These are phyloP conservation scores for Paedocypris sp. DNA, from an alignment of 2,113 vertebrate genomes.

Conservation along the genomic window DNA sequence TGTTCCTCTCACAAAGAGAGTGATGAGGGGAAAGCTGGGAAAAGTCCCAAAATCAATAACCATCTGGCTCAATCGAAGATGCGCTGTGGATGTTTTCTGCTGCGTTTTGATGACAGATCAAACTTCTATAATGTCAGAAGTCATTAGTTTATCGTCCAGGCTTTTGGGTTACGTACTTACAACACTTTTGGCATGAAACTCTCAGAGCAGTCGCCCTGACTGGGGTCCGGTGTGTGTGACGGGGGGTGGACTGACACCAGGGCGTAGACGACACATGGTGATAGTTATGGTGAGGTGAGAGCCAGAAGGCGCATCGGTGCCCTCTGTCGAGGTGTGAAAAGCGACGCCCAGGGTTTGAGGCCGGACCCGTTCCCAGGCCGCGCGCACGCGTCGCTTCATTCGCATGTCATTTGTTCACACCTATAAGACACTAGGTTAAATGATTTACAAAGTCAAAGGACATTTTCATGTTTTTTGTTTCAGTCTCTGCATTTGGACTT, in stretches of 20 bases:
- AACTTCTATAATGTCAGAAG: background rate
- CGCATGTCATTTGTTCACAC: constrained; percentile 39
- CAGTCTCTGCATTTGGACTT: no score
- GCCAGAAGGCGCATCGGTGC: constrained; percentile 26
- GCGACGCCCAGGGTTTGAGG: constrained; percentile 26
- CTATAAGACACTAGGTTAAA: constrained; percentile 8
- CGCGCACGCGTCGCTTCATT: constrained; percentile 25
- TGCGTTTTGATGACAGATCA: constrained; percentile 15
- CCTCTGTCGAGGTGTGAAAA: constrained; percentile 36
- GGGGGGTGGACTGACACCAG: background rate
- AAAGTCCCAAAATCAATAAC: constrained; percentile 29
- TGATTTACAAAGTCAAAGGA: no score
- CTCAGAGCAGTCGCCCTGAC: constrained; percentile 33
- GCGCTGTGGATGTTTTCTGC: constrained; percentile 16
- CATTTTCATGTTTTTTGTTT: no score
- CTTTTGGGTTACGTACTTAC: background rate
- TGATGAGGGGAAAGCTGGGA: constrained; percentile 15
- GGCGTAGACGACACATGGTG: constrained; percentile 29
- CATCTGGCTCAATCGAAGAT: constrained; percentile 34
- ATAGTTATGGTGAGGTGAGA: constrained; percentile 52
- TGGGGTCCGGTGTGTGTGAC: constrained; percentile 45
- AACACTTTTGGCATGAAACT: constrained; percentile 25
- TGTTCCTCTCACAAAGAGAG: constrained; percentile 7
- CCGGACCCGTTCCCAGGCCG: constrained; percentile 27
- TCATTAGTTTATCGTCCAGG: background rate